Base-by-base conservation (phyloP, 2,797 vertebrate genomes). In the Momotus momota region DNA sequence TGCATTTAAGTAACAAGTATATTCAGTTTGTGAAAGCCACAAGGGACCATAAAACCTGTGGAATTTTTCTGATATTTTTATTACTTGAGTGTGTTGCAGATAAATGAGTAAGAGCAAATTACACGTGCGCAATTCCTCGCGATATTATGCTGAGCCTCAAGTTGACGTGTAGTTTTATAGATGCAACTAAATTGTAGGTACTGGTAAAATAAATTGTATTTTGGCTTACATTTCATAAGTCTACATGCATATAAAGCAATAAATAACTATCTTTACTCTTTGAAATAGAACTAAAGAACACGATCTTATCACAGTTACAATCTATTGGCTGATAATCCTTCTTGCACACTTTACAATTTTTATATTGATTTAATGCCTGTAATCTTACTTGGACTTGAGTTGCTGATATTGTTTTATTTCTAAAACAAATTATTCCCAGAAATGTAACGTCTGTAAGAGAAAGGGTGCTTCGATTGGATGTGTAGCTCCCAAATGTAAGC, bases 381-480 rank as follows among this genome's bases (percentile, higher is more conserved):
- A 55, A 65, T 41, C 86, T 84, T 67, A 75, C 13, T n/a, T 83
- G 6, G 9, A 40, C 41, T 87, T 90, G 15, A 74, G 27, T 27
- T 82, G 26, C 62, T 83, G 83, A 66, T 64, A 33, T n/a, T 85
- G 14, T 94, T 12, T 89, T 57, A 54, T 88, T 93, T 61, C 20
- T 89, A 25, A 77, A 91, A 21, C 40, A 55, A 87, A 61, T 96
- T 95, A 78, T 86, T 97, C 89, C 54, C 97, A 99, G 99, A 98
- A 46, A 48, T 99, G 99, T 94, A 86, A 51, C 71, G 38, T 96
- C 95, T 99, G 99, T 96, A 99, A 97, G 98, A 98, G 97, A 96
- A 98, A 94, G 31, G 99, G 99, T 22, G 99, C 99, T 46, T 99
- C 99, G 10, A 98, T 99, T 80, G 99, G 99, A 87, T 99, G 99